Conservation (phyloP, 2,113 vertebrate species). For the Urocitellus parryii region DNA sequence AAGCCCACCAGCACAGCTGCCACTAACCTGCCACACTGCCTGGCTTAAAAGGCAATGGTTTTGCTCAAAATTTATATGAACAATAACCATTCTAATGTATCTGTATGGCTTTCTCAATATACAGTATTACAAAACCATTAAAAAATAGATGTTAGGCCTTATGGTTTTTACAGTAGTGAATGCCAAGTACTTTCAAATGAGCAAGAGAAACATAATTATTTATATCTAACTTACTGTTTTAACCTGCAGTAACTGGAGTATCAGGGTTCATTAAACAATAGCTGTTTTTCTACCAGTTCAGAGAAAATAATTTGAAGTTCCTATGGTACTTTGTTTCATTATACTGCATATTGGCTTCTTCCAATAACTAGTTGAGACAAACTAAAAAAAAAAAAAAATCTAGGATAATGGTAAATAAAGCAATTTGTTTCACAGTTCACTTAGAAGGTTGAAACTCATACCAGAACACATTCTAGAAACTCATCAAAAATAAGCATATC, state of each 20-base stretch:
- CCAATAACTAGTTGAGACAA: slow-evolving; percentile 48
- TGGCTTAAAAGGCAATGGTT: not conserved
- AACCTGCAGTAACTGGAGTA: slow-evolving; percentile 65
- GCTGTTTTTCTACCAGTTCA: slow-evolving; percentile 64
- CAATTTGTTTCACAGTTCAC: slow-evolving; percentile 83
- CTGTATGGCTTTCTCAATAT: not conserved
- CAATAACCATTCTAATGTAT: not conserved
- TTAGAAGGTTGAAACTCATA: slow-evolving; percentile 70
- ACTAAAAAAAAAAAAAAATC: slow-evolving; percentile 45
- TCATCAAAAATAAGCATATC: slow-evolving; percentile 78
- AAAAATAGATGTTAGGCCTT: slow-evolving; percentile 46
- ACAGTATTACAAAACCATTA: slow-evolving; percentile 50
- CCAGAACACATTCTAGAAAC: slow-evolving; percentile 63
- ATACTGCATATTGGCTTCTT: slow-evolving; percentile 71
- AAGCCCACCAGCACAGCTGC: not conserved
- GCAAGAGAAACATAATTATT: slow-evolving; percentile 68
- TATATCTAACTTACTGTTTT: slow-evolving; percentile 68
- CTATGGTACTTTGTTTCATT: slow-evolving; percentile 64
- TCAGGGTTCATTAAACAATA: slow-evolving; percentile 79
- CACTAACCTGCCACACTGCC: not conserved
- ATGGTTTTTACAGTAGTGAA: slow-evolving; percentile 56
- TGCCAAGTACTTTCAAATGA: slow-evolving; percentile 57
- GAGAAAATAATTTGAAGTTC: slow-evolving; percentile 74
- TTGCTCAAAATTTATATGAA: not conserved
- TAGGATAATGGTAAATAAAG: slow-evolving; percentile 74